phyloP scores from a whole-genome alignment of 2,888 invertebrate genomes.

The Noctua janthina region DNA sequence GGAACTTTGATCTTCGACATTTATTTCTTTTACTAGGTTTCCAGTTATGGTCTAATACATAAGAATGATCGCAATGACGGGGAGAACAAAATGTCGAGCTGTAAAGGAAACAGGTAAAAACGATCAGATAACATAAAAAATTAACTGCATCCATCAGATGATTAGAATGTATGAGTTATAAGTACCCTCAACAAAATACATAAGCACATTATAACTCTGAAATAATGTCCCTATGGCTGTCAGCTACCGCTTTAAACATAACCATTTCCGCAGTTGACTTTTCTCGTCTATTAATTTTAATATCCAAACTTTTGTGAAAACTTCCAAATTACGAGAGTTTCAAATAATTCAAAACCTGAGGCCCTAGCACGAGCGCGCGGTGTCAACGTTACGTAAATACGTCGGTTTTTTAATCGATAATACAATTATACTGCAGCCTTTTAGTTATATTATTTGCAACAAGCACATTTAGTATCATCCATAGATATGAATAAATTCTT shows the following conservation, averaged over 20 bases:
- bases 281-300: conserved; percentile 58
- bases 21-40: not conserved
- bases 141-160: not conserved
- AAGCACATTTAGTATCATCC: too few relatives aligned
- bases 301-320: conserved; percentile 50
- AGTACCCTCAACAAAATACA: not conserved
- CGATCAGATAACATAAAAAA: not conserved
- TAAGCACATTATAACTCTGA: not conserved
- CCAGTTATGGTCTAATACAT: not conserved
- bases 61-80: not conserved
- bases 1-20: too few relatives aligned
- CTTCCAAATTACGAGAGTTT: conserved; percentile 48
- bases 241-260: conserved; percentile 22
- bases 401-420: not conserved
- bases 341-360: conserved; percentile 53
- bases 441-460: too few relatives aligned
- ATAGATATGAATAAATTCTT: too few relatives aligned
- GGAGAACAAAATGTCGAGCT: not conserved
- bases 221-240: conserved; percentile 4
- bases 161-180: not conserved
- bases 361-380: not conserved
- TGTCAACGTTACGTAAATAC: not conserved
- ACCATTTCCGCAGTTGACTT: conserved; percentile 45
- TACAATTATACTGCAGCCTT: too few relatives aligned
- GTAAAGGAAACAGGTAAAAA: not conserved